phyloP scores from a whole-genome alignment of 2,113 vertebrate species.

The Carlito syrichta region DNA sequence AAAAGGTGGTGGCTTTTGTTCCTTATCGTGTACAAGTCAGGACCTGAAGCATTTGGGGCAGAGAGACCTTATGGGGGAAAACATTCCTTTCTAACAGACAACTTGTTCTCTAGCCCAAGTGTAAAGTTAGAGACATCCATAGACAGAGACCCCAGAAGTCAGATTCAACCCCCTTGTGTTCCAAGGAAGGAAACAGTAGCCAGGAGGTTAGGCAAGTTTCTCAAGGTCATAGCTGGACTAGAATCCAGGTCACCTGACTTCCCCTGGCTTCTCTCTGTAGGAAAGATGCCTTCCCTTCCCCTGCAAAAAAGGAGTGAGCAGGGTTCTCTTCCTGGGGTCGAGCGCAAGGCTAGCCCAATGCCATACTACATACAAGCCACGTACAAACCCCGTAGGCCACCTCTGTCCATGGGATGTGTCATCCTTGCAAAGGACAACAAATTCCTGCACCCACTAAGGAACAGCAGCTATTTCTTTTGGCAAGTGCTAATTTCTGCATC shows the following conservation, averaged over 20 bases:
- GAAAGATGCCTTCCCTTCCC: not conserved
- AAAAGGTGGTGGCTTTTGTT: not conserved
- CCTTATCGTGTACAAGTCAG: not conserved
- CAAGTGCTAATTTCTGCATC: not conserved
- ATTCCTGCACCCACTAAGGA: not conserved
- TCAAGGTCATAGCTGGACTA: not conserved
- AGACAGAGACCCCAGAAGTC: not conserved
- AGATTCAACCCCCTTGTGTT: not conserved
- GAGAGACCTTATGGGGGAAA: not conserved
- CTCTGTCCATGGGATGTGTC: no score
- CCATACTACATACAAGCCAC: not conserved
- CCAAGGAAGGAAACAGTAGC: not conserved
- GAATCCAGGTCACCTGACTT: not conserved
- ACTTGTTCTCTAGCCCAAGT: not conserved
- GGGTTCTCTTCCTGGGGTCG: not conserved
- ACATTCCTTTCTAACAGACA: not conserved
- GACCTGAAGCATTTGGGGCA: not conserved
- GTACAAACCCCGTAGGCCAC: not conserved
- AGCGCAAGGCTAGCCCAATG: not conserved
- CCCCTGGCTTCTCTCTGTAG: not conserved
- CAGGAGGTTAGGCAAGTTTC: no score
- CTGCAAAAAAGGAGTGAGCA: no score
- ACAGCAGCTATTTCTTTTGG: not conserved
- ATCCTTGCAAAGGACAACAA: not conserved
- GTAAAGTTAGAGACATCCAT: not conserved